Base-by-base conservation (phyloP, 2,797 vertebrate genomes). In the Molossus molossus region DNA sequence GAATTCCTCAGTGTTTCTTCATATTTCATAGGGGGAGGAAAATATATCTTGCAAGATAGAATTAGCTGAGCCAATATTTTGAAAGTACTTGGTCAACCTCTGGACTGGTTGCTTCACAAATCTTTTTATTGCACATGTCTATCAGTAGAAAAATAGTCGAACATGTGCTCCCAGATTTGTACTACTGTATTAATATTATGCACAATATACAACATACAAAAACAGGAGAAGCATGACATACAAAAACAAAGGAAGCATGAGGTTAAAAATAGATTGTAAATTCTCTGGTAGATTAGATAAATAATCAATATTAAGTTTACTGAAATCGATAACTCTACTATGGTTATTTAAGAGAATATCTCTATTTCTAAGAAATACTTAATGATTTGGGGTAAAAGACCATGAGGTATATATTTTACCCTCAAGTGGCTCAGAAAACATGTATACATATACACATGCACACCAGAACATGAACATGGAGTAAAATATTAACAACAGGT, bases 1-100 rank as follows among this genome's bases (percentile, higher is more conserved):
- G 73, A 96, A 95, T 84, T 93, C 84, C 60, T 92, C 69, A 45
- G 40, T 94, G 55, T 94, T 96, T 95, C 82, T 91, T 94, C 50
- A 27, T 90, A 90, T 67, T 86, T 93, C 55, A 87, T 80, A 90
- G 1, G 7, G 62, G n/a, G 55, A 33, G 53, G 25, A 83, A 94
- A 95, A 87, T 76, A 73, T 64, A 96, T 83, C 55, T 95, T 83
- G 45, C 55, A 89, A 88, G 55, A 55, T 40, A 79, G 33, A 27
- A 85, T 88, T 79, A 95, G 57, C 67, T 92, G 64, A 86, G n/a
- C 29, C 57, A 37, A 77, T 90, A 79, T 10, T 37, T 76, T 90
- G 40, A 91, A 72, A 93, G 23, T 20, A 92, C 65, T 94, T 69
- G 87, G 77, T 92, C 57, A 95, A 91, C 70, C 48, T 90, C 86